Evolutionary conservation across 2,113 vertebrate genomes (phyloP), one percentile per base, ranked within the genome.

Genomic region (Pelmatolapia mariae): DNA sequence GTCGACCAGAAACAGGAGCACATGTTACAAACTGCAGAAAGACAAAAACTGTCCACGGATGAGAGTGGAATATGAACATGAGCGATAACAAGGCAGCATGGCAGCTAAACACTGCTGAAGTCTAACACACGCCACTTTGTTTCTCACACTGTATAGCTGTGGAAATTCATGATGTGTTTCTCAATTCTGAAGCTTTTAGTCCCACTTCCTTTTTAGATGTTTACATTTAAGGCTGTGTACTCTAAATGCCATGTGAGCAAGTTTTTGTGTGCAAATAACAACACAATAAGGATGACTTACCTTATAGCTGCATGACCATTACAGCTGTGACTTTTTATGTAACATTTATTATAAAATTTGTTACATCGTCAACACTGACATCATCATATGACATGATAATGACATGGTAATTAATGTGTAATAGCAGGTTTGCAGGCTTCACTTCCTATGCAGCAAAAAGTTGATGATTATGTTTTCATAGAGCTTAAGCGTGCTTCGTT

Each of bases 1-100:
- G 92, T 91, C 16, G 24, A 78, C 38, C 86, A 90, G 88, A 87
- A 93, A 89, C 81, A 68, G 88, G 63, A 89, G 83, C 80, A 87
- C 88, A 83, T 86, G 89, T 82, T 86, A 53, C 82, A 56, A 56
- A 66, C 80, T 80, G 66, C 10, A 83, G 80, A 88, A 54, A 84
- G 85, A 93, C 33, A 93, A 86, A 89, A 86, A 88, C 86, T 84
- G 86, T 81, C 87, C 84, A 22, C 24, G 7, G 79, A 82, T 22
- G 78, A 83, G 82, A 87, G 80, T 38, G 36, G 63, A 88, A 85
- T 57, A 73, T 13, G 73, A 92, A 80, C 82, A 56, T 19, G 71
- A 93, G 53, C 76, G 84, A 68, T 33, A 88, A 81, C 81, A 81
- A 82, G 80, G 81, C 80, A 82, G 73, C 59, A 43, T 87, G 90